Base-by-base conservation (phyloP, 1,140 invertebrate species). In the Riptortus pedestris region DNA sequence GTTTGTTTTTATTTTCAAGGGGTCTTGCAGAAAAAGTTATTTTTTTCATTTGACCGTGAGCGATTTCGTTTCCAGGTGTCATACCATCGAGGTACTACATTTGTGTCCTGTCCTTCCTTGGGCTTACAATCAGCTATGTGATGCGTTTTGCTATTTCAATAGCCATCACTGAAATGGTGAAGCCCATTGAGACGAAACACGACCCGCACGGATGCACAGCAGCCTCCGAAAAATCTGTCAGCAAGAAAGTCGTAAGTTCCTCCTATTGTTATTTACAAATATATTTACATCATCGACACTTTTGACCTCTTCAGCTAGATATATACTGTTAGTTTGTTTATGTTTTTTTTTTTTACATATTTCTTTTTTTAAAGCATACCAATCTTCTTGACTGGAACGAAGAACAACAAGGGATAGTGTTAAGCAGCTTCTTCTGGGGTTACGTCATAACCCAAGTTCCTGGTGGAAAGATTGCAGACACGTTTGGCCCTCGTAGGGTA, bases 401-500 rank as follows among this genome's bases (percentile, higher is more conserved):
- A 29, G 2, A 55, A 2, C 48, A 60, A n/a, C 78, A 80, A 70
- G 78, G 79, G 4, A 60, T 79, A 18, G 74, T 80, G 38, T 68
- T 80, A 2, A 78, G 78, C 0, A 76, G 79, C 2, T 83, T 82
- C 71, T 83, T 80, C 73, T 79, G 77, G 74, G 81, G 81, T 11
- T 83, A 83, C 68, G 72, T 78, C 12, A 7, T 76, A 12, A 81
- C 80, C 52, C 83, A 85, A 69, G 72, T 85, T 0, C 81, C 81
- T 0, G 80, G 77, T 11, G 82, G 82, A 1, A 67, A 80, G 2
- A 51, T 82, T 3, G 74, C 79, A 0, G 80, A 81, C 66, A 73
- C 73, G 48, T 78, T 78, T 47, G 80, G 81, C 5, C 78, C 79
- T 2, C 82, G 83, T 67, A 73, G 75, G n/a, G 73, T 83, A 1